Percentiles rank a stretch among this genome's conserved stretches.
Evolutionary conservation across 2,888 invertebrate genomes (phyloP).

Genomic region (Bombylius discolor): DNA sequence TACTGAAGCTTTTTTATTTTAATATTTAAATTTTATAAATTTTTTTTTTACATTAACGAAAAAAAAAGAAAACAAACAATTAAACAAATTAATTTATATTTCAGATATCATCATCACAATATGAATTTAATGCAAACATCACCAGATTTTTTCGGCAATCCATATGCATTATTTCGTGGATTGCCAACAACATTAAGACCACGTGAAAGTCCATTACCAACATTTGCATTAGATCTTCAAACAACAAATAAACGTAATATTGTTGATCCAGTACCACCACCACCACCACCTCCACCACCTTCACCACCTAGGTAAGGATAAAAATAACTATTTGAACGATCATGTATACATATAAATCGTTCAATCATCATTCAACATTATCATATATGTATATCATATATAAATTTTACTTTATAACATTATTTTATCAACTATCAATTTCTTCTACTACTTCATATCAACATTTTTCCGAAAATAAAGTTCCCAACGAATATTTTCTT

Average conservation of each 20-base stretch:
- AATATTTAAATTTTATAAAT: background rate
- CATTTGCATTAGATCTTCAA: slow-evolving; percentile 31
- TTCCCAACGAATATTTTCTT: too few species aligned
- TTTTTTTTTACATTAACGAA: too few species aligned
- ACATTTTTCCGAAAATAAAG: too few species aligned
- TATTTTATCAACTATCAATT: too few species aligned
- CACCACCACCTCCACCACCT: slow-evolving; percentile 27
- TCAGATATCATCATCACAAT: slow-evolving; percentile 17
- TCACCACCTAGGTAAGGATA: slow-evolving; percentile 31
- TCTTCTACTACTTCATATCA: too few species aligned
- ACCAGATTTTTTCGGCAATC: slow-evolving; percentile 35
- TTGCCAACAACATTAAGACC: slow-evolving; percentile 32
- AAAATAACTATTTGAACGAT: too few species aligned
- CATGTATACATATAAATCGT: too few species aligned
- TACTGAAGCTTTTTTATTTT: background rate
- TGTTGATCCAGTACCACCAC: slow-evolving; percentile 27
- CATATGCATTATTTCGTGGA: slow-evolving; percentile 32
- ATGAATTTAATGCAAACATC: slow-evolving; percentile 33
- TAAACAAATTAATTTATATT: background rate
- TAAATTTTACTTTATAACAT: too few species aligned
- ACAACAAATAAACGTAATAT: slow-evolving; percentile 31
- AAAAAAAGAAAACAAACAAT: too few species aligned
- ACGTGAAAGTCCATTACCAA: slow-evolving; percentile 27
- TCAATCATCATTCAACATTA: too few species aligned
- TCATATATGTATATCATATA: too few species aligned